Conservation (phyloP, 2,113 vertebrate species). For the Bagarius yarrelli region DNA sequence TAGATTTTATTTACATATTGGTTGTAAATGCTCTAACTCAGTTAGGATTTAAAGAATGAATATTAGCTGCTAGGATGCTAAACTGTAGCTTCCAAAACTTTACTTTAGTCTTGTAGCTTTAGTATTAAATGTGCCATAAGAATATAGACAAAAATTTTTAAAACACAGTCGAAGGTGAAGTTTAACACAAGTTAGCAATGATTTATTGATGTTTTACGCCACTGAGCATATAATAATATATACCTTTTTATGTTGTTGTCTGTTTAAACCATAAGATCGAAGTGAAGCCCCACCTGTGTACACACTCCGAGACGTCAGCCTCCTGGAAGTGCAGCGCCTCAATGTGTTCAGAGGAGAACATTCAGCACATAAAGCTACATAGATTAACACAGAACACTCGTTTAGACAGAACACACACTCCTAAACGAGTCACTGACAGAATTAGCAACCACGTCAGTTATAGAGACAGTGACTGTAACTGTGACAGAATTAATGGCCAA, state of each 20-base stretch:
- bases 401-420: background rate
- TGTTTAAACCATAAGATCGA: background rate
- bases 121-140: background rate
- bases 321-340: background rate
- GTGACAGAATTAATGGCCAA: too few species aligned
- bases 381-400: background rate
- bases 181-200: background rate
- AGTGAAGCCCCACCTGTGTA: background rate
- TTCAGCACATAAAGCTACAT: background rate
- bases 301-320: too few species aligned
- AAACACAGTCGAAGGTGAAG: background rate
- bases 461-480: too few species aligned
- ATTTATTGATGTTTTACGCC: background rate
- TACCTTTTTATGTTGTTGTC: background rate
- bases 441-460: too few species aligned
- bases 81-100: background rate
- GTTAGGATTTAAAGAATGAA: too few species aligned
- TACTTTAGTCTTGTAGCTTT: background rate
- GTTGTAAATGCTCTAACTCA: too few species aligned
- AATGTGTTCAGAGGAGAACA: constrained; percentile 8
- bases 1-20: background rate
- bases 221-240: too few species aligned
- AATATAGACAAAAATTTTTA: background rate
- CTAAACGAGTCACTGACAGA: too few species aligned
- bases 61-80: background rate